Evolutionary conservation across 1,140 invertebrate genomes (phyloP), one percentile per base, ranked within the genome.

Genomic region (Zelostemma sp.): DNA sequence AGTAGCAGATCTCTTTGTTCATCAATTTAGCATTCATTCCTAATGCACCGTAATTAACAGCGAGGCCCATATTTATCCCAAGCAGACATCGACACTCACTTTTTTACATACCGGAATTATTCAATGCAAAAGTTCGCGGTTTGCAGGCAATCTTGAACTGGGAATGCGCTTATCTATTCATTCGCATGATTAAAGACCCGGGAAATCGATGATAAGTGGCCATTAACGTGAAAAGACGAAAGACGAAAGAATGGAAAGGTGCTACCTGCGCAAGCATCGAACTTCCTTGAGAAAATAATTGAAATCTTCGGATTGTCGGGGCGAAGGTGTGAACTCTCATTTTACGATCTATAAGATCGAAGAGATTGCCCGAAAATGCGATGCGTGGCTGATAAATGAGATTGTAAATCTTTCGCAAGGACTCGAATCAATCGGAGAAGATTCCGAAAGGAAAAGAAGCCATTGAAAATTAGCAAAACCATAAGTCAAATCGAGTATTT

Each of bases 221-320:
- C 21, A 8, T 25, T 25, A 25, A 25, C 21, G n/a, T n/a, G n/a
- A n/a, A n/a, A n/a, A n/a, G n/a, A n/a, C n/a, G n/a, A n/a, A n/a
- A 28, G 33, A n/a, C 33, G 33, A 35, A 35, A 35, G 33, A 35
- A 35, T 35, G 33, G n/a, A 35, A 35, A 15, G 58, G 72, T 74
- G 68, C 75, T 73, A 79, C 77, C 74, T 80, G 77, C 69, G 75
- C 78, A 56, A 72, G 77, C 78, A 63, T 79, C 74, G 78, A 80
- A 79, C 67, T 79, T 80, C 78, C 77, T 76, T 69, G 56, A 65
- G 64, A 61, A 61, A 64, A 64, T 72, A 72, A 72, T 72, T 72
- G 64, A 72, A 72, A 68, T 68, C 70, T 54, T 68, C 65, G 46
- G 49, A 55, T 16, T 3, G 49, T 38, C 59, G 56, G 47, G 1